Evolutionary conservation across 1,140 invertebrate genomes (phyloP).

Genomic region (Drosophila bifasciata): DNA sequence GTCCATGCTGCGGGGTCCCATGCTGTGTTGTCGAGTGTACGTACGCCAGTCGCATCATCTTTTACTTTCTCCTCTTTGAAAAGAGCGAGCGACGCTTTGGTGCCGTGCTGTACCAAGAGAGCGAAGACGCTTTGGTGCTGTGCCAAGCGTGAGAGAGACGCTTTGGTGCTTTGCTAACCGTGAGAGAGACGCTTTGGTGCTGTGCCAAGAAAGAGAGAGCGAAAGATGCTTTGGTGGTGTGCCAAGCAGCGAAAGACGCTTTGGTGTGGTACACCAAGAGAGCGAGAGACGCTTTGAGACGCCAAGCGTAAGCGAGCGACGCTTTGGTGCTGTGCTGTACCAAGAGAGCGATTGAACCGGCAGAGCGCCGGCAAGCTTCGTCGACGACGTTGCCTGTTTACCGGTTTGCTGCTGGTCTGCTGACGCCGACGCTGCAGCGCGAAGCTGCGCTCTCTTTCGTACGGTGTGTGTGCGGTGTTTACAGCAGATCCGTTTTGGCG

Average conservation of each 20-base stretch:
- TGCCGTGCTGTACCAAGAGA: too few relatives aligned
- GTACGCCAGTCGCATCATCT: slow-evolving; percentile 56
- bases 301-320: background rate
- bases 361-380: slow-evolving; percentile 48
- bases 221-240: background rate
- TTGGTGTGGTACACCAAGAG: too few relatives aligned
- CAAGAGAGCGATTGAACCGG: slow-evolving; percentile 4
- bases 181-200: too few relatives aligned
- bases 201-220: too few relatives aligned
- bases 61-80: slow-evolving; percentile 64
- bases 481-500: slow-evolving; percentile 71
- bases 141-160: background rate
- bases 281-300: background rate
- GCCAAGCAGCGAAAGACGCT: too few relatives aligned
- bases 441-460: slow-evolving; percentile 36
- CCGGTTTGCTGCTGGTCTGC: slow-evolving; percentile 19
- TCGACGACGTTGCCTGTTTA: slow-evolving; percentile 5
- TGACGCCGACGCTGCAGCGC: slow-evolving; percentile 46
- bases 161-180: slow-evolving; percentile 27
- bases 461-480: slow-evolving; percentile 35
- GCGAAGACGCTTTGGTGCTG: background rate
- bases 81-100: slow-evolving; percentile 13
- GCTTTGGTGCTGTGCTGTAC: slow-evolving; percentile 27
- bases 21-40: slow-evolving; percentile 68
- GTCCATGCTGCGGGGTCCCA: slow-evolving; percentile 34